Conservation (phyloP, 2,888 invertebrate species). For the Drosophila mettleri region DNA sequence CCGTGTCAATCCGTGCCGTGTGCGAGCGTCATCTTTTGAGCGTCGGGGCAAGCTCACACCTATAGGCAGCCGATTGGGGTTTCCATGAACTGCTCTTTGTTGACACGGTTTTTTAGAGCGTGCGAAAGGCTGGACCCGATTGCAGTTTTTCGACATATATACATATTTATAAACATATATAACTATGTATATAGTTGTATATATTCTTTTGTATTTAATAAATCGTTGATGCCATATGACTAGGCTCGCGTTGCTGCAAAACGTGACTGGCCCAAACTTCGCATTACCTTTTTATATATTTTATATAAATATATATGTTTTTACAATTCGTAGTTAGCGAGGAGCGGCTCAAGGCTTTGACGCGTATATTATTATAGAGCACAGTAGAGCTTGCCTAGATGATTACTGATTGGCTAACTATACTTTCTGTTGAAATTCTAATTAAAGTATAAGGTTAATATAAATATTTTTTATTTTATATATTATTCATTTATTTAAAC, state of each 20-base stretch:
- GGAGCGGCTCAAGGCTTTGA: conserved; percentile 20
- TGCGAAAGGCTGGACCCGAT: conserved; percentile 57
- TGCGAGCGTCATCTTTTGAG: conserved; percentile 48
- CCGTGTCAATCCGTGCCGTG: conserved; percentile 47
- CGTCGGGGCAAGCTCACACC: background rate
- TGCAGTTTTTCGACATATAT: background rate
- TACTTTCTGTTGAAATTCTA: too few species aligned
- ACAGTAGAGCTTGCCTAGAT: background rate
- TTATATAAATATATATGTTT: conserved; percentile 13
- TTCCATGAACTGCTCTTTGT: conserved; percentile 48
- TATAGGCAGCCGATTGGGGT: conserved; percentile 28
- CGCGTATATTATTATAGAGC: conserved; percentile 15
- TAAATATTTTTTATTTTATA: too few species aligned
- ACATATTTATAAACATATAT: background rate
- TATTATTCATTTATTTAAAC: too few species aligned
- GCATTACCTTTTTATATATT: conserved; percentile 8
- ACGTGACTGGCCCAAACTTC: conserved; percentile 60
- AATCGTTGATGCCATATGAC: conserved; percentile 39
- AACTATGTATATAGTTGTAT: too few species aligned
- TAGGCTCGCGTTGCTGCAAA: conserved; percentile 55
- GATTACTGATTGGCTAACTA: background rate
- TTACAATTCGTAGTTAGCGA: background rate
- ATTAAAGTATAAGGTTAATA: too few species aligned
- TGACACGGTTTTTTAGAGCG: conserved; percentile 63
- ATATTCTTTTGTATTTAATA: background rate